A percentile compares a stretch with the other conserved stretches of the same genome.
These are phyloP conservation scores for Pongo pygmaeus DNA, from an alignment of 2,113 vertebrate genomes.

Conservation along the genomic window DNA sequence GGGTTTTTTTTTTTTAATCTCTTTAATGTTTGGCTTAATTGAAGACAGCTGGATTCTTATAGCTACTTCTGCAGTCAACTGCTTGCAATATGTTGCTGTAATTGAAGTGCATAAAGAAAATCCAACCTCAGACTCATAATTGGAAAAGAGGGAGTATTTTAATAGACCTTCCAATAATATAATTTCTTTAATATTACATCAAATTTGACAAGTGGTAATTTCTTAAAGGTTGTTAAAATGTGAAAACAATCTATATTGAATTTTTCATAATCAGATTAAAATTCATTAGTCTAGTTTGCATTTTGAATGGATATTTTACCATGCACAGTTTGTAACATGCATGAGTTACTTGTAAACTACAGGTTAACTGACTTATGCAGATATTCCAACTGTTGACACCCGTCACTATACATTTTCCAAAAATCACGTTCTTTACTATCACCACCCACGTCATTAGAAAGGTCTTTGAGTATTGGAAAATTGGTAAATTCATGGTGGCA, in stretches of 20 bases:
- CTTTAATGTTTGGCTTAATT: too few relatives aligned
- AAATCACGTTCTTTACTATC: neutral
- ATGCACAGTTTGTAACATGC: neutral
- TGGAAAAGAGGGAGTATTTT: neutral
- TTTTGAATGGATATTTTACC: neutral
- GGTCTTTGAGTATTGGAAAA: neutral
- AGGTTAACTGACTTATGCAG: neutral
- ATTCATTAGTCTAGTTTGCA: neutral
- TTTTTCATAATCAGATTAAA: neutral
- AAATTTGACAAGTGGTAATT: neutral
- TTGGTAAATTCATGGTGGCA: neutral
- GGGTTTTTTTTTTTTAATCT: too few relatives aligned
- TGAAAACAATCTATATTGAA: neutral
- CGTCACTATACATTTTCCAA: neutral
- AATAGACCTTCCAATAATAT: neutral
- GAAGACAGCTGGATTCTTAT: too few relatives aligned
- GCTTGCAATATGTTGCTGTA: too few relatives aligned
- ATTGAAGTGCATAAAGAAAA: too few relatives aligned
- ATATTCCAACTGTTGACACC: neutral
- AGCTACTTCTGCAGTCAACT: too few relatives aligned
- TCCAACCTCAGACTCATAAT: neutral
- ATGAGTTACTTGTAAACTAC: neutral
- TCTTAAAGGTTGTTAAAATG: neutral
- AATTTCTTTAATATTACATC: neutral
- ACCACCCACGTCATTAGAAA: neutral